Percentiles rank a stretch among this genome's conserved stretches.
Conservation (phyloP, 2,888 invertebrate genomes). For the Nasonovia ribisnigri region DNA sequence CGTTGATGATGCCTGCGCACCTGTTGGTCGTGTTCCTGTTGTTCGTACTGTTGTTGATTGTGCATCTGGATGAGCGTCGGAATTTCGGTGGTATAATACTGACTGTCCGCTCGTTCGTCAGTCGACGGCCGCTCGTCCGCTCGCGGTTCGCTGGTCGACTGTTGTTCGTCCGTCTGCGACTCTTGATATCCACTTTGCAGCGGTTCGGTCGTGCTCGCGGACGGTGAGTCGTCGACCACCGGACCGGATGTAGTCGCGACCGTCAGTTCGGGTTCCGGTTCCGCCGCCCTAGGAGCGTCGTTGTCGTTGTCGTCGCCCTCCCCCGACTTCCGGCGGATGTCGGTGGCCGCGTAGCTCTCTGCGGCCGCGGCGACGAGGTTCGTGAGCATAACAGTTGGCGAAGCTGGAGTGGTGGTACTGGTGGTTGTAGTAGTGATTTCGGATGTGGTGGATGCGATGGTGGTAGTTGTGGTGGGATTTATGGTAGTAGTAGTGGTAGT, state of each 20-base stretch:
- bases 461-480: not conserved
- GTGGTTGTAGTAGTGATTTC: not conserved
- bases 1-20: not conserved
- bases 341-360: not conserved
- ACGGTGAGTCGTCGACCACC: constrained; percentile 3
- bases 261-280: not conserved
- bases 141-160: not conserved
- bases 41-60: constrained; percentile 64
- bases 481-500: not conserved
- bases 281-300: not conserved
- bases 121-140: constrained; percentile 36
- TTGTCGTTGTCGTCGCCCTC: not conserved
- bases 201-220: constrained; percentile 29
- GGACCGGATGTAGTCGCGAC: not conserved
- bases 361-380: not conserved
- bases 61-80: constrained; percentile 69
- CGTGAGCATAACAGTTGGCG: not conserved
- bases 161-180: constrained; percentile 31
- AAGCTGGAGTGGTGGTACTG: not conserved
- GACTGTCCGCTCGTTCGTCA: constrained; percentile 6
- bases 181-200: constrained; percentile 40
- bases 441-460: not conserved
- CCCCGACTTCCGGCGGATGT: not conserved
- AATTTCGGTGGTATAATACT: constrained; percentile 50
- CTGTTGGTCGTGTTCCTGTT: constrained; percentile 42